Base-by-base conservation (phyloP, 2,113 vertebrate genomes). In the Sinocyclocheilus anshuiensis region DNA sequence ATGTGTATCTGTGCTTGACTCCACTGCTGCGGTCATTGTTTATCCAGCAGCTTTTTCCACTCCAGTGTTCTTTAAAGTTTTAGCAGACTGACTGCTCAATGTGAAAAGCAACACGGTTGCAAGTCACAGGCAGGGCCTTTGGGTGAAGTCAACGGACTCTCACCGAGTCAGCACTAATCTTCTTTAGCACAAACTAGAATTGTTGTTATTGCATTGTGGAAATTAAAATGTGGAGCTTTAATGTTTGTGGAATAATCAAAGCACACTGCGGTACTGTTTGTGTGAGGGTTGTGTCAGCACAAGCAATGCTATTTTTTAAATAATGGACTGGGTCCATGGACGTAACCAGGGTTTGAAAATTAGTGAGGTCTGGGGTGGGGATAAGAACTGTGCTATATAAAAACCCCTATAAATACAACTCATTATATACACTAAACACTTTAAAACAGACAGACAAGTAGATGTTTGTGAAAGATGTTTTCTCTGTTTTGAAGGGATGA, bases 81-180 rank as follows among this genome's bases (percentile, higher is more conserved):
- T 36, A 39, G 9, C n/a, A 75, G 7, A 77, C 13, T 48, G 72
- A 63, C 57, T 84, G 55, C 36, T 77, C 15, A 26, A 7, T 84
- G n/a, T 48, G 55, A 75, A 83, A 72, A 59, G 22, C 69, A 24
- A 50, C 13, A 75, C 33, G 39, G 29, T n/a, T 84, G 36, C 67
- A 75, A 18, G 61, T 20, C 11, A 61, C 4, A 53, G n/a, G 65
- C 53, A 4, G 24, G 24, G 24, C 53, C 26, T 76, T 59, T 77
- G 48, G 69, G 55, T 63, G 16, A 84, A 61, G 42, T 57, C 22
- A 22, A 8, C 26, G 12, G 3, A 83, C 26, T 24, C 20, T 57
- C 67, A 57, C 48, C n/a, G 81, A 57, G 48, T 83, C 67, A 83
- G 67, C 81, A 83, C 22, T 77, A 50, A 81, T 53, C 20, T 77